Evolutionary conservation across 2,113 vertebrate genomes (phyloP).

Genomic region (Sisor rabdophorus): DNA sequence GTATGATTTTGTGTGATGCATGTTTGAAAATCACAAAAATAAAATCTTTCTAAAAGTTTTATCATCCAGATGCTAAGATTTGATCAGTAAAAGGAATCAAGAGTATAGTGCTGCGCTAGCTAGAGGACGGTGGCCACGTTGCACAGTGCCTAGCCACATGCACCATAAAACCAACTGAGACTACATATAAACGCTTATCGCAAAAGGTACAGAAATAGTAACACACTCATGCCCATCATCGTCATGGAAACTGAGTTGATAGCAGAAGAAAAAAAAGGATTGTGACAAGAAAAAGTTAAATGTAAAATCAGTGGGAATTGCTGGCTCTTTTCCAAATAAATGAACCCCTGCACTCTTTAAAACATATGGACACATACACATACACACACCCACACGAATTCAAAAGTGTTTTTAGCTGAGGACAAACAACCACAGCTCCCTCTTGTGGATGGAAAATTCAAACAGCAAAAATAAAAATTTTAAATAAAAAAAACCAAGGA

Average conservation of each 20-base stretch:
- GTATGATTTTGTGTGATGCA: background rate
- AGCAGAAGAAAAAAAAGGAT: conserved; percentile 47
- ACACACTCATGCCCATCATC: conserved; percentile 66
- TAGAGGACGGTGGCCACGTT: conserved; percentile 9
- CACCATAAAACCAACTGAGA: conserved; percentile 43
- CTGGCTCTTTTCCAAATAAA: conserved; percentile 59
- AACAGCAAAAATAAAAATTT: conserved; percentile 15
- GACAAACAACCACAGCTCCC: conserved; percentile 60
- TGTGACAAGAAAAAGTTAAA: conserved; percentile 49
- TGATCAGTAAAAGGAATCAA: conserved; percentile 14
- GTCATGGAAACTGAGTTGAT: conserved; percentile 69
- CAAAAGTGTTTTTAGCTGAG: conserved; percentile 17
- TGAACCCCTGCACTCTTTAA: conserved; percentile 36
- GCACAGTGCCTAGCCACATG: conserved; percentile 29
- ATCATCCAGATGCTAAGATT: background rate
- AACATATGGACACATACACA: conserved; percentile 27
- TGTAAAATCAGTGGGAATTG: conserved; percentile 55
- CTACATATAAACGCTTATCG: conserved; percentile 51
- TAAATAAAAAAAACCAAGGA: conserved; percentile 9
- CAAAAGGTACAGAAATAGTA: conserved; percentile 50
- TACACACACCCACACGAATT: conserved; percentile 38
- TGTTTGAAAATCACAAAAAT: background rate
- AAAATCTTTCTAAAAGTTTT: background rate
- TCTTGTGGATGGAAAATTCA: conserved; percentile 56
- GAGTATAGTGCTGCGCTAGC: conserved; percentile 14